A percentile compares a stretch with the other conserved stretches of the same genome.
Evolutionary conservation across 2,888 invertebrate genomes (phyloP).

Genomic region (Drosophila prostipennis): DNA sequence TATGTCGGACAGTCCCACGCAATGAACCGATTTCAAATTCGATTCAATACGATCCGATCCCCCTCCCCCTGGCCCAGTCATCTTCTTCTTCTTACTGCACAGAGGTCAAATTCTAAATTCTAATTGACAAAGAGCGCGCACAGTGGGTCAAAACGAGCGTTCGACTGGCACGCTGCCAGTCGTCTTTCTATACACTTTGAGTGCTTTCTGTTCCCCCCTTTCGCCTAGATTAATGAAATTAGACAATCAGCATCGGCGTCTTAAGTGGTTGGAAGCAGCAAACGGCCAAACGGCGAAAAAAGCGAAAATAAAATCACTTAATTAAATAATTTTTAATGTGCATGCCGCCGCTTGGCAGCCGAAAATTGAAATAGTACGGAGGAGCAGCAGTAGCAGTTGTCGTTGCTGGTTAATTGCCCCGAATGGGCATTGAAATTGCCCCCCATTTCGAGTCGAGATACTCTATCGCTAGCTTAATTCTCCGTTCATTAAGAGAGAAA

Average conservation of each 20-base stretch:
- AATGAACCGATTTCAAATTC: slow-evolving; percentile 41
- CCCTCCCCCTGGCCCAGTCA: not conserved
- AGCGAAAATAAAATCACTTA: slow-evolving; percentile 76
- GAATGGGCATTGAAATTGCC: slow-evolving; percentile 66
- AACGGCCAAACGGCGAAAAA: slow-evolving; percentile 5
- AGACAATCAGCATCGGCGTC: slow-evolving; percentile 66
- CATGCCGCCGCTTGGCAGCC: slow-evolving; percentile 20
- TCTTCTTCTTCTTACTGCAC: not conserved
- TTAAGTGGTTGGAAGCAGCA: slow-evolving; percentile 40
- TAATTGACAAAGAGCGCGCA: slow-evolving; percentile 56
- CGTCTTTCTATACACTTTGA: slow-evolving; percentile 51
- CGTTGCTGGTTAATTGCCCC: slow-evolving; percentile 68
- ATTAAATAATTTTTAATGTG: slow-evolving; percentile 79
- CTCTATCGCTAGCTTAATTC: slow-evolving; percentile 16
- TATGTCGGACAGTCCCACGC: slow-evolving; percentile 64
- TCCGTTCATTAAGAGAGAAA: slow-evolving; percentile 8
- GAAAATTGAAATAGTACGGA: slow-evolving; percentile 26
- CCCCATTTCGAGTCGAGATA: slow-evolving; percentile 6
- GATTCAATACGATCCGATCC: slow-evolving; percentile 2
- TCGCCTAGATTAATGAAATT: slow-evolving; percentile 71
- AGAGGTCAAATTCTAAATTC: slow-evolving; percentile 71
- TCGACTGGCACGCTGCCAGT: slow-evolving; percentile 67
- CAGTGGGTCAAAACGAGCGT: slow-evolving; percentile 48
- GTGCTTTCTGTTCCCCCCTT: not conserved
- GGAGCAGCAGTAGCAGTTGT: slow-evolving; percentile 69